phyloP scores from a whole-genome alignment of 2,888 invertebrate genomes.

The Acronicta psi region DNA sequence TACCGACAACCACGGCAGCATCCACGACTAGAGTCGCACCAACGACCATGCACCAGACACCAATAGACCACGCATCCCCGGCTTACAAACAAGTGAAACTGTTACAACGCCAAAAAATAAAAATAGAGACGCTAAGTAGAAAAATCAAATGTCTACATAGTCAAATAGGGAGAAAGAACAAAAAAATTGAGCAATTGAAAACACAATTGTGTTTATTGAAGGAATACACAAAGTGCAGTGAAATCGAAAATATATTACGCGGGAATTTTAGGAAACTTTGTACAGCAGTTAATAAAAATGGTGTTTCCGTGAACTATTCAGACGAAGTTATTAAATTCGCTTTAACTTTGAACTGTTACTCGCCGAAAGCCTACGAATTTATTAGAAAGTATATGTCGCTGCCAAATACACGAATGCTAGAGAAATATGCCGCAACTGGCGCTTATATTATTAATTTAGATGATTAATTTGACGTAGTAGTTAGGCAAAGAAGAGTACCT shows the following conservation, averaged over 20 bases:
- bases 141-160: background rate
- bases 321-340: slow-evolving; percentile 12
- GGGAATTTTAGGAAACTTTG: slow-evolving; percentile 9
- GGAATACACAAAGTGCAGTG: slow-evolving; percentile 7
- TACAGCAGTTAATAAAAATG: background rate
- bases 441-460: slow-evolving; percentile 4
- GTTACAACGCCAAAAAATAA: background rate
- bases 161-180: background rate
- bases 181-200: background rate
- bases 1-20: background rate
- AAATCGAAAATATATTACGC: slow-evolving; percentile 16
- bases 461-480: background rate
- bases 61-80: no score
- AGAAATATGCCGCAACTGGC: background rate
- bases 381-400: slow-evolving; percentile 11
- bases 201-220: background rate
- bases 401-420: slow-evolving; percentile 3
- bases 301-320: background rate
- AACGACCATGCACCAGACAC: background rate
- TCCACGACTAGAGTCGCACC: background rate
- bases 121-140: background rate
- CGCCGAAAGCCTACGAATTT: slow-evolving; percentile 8
- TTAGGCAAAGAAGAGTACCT: no score
- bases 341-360: slow-evolving; percentile 6
- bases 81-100: no score